Evolutionary conservation across 23 tunicate species (phyloP).

Genomic region (Trididemnum clinides): DNA sequence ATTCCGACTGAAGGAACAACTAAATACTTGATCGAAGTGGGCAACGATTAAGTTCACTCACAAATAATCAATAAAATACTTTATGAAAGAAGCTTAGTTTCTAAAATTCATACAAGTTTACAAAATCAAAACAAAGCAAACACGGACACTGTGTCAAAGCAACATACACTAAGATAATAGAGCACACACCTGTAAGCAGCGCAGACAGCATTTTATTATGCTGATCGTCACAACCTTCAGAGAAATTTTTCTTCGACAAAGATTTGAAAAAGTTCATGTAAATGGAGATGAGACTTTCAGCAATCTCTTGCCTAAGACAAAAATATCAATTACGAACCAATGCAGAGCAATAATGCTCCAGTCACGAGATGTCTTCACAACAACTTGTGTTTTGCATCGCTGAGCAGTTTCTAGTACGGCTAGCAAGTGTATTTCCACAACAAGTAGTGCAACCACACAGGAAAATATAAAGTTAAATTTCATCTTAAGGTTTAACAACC

Average conservation of each 20-base stretch:
- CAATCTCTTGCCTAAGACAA: conserved; percentile 75
- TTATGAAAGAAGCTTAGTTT: not conserved
- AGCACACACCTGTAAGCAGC: conserved; percentile 67
- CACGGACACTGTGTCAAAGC: not conserved
- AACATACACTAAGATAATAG: not conserved
- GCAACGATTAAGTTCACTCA: too few relatives aligned
- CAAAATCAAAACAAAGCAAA: not conserved
- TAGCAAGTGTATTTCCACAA: too few relatives aligned
- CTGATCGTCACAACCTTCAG: not conserved
- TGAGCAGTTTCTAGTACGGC: too few relatives aligned
- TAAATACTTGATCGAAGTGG: too few relatives aligned
- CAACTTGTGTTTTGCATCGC: too few relatives aligned
- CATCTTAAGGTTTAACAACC: not conserved
- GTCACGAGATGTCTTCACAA: too few relatives aligned
- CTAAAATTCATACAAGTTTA: not conserved
- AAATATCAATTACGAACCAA: not conserved
- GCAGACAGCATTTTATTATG: conserved; percentile 80
- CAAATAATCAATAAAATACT: too few relatives aligned
- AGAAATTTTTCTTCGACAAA: conserved; percentile 29
- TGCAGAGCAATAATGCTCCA: too few relatives aligned
- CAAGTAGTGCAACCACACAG: too few relatives aligned
- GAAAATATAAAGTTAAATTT: not conserved
- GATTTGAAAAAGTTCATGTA: conserved; percentile 91
- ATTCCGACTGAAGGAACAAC: too few relatives aligned
- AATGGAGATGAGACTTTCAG: conserved; percentile 55